A percentile compares a stretch with the other conserved stretches of the same genome.
Evolutionary conservation across 2,797 vertebrate species (phyloP).

Genomic region (Cottoperca gobio): DNA sequence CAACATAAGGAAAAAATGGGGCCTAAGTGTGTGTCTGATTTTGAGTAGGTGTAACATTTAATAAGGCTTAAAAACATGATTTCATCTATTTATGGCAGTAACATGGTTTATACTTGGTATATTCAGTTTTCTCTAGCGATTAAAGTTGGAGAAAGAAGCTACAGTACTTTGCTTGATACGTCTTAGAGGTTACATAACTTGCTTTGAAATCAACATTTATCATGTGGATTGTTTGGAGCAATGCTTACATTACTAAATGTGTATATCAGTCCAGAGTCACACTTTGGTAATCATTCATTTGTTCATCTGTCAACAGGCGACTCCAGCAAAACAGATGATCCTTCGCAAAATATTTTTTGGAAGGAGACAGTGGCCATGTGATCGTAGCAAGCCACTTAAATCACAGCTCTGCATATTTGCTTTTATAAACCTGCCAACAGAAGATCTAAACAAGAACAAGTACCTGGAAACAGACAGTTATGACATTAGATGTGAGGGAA

Average conservation of each 20-base stretch:
- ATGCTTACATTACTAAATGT: constrained; percentile 13
- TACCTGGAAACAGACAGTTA: constrained; percentile 41
- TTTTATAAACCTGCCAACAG: constrained; percentile 31
- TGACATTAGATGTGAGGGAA: constrained; percentile 24
- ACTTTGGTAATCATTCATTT: neutral
- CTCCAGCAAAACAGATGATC: constrained; percentile 5
- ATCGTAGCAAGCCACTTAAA: constrained; percentile 1
- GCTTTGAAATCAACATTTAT: constrained; percentile 41
- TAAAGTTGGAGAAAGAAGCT: constrained; percentile 21
- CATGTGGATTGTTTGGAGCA: constrained; percentile 18
- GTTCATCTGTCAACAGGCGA: constrained; percentile 5
- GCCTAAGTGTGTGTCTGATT: neutral
- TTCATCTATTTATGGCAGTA: constrained; percentile 10
- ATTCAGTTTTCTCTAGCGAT: too few species aligned
- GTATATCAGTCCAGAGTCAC: neutral
- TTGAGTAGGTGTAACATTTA: too few species aligned
- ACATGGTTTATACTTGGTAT: too few species aligned
- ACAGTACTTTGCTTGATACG: neutral
- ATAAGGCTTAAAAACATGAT: constrained; percentile 9
- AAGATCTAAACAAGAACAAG: constrained; percentile 28
- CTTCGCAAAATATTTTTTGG: constrained; percentile 10
- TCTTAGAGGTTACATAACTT: constrained; percentile 35
- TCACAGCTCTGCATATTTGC: constrained; percentile 23
- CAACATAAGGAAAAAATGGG: neutral
- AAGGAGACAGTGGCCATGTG: neutral